These are phyloP conservation scores for Fulica atra DNA, from an alignment of 2,113 vertebrate genomes.

Conservation along the genomic window DNA sequence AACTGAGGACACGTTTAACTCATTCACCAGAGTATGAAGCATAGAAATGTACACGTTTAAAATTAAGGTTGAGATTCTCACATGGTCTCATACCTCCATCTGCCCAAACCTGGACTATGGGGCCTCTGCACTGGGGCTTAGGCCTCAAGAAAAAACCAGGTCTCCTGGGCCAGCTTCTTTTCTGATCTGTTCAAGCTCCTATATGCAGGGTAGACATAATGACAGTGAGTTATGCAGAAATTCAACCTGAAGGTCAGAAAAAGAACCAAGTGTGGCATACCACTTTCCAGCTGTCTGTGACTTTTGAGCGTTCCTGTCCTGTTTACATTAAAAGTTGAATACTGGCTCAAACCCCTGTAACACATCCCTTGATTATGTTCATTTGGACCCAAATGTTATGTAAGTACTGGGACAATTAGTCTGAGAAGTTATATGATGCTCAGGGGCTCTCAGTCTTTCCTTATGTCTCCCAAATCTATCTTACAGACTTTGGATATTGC, in stretches of 20 bases:
- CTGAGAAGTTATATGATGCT: neutral
- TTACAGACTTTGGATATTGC: neutral
- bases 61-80: neutral
- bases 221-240: neutral
- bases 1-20: neutral
- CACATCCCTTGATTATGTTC: neutral
- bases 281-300: neutral
- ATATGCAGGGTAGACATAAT: neutral
- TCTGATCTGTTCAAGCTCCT: neutral
- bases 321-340: neutral
- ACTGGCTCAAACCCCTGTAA: neutral
- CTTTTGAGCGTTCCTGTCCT: neutral
- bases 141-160: neutral
- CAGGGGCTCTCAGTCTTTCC: neutral
- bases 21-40: neutral
- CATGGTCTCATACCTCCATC: neutral
- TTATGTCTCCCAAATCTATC: neutral
- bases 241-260: neutral
- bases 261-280: neutral
- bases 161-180: neutral
- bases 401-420: neutral
- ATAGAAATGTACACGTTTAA: neutral
- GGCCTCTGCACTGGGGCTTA: neutral
- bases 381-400: neutral
- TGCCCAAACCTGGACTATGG: neutral